Conservation (phyloP, 2,797 vertebrate genomes). For the Spizella passerina region DNA sequence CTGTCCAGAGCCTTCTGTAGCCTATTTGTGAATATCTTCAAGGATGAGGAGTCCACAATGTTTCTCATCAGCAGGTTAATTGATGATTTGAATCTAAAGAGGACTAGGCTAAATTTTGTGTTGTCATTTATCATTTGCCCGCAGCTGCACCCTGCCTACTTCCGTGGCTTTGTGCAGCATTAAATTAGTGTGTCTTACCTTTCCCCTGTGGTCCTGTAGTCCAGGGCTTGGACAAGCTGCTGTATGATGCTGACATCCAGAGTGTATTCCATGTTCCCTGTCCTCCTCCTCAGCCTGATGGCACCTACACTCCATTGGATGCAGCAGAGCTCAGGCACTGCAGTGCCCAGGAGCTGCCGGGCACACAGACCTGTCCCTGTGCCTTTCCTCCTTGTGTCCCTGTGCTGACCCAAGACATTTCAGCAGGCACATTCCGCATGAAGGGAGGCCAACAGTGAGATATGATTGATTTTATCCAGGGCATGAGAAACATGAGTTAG, state of each 20-base stretch:
- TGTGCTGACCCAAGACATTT: accelerated
- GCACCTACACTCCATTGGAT: accelerated
- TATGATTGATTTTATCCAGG: neutral
- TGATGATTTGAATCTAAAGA: neutral
- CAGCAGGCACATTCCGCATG: neutral
- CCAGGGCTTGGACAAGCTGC: neutral
- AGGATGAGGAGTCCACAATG: neutral
- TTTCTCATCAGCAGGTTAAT: neutral
- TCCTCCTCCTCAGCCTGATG: neutral
- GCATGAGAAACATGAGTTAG: neutral
- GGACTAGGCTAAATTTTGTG: neutral
- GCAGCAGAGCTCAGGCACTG: neutral
- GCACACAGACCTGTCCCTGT: neutral
- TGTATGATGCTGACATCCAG: neutral
- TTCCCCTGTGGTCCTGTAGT: neutral
- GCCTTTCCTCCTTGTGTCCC: neutral
- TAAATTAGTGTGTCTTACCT: neutral
- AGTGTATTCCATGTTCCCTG: neutral
- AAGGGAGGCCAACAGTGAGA: neutral
- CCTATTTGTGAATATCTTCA: neutral
- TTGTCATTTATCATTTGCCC: accelerated
- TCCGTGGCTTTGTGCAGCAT: neutral
- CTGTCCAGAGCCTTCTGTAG: neutral
- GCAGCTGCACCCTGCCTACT: neutral
- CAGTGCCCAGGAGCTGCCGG: neutral